These are phyloP conservation scores for Sphenodon punctatus DNA, from an alignment of 2,797 vertebrate species.

Conservation along the genomic window DNA sequence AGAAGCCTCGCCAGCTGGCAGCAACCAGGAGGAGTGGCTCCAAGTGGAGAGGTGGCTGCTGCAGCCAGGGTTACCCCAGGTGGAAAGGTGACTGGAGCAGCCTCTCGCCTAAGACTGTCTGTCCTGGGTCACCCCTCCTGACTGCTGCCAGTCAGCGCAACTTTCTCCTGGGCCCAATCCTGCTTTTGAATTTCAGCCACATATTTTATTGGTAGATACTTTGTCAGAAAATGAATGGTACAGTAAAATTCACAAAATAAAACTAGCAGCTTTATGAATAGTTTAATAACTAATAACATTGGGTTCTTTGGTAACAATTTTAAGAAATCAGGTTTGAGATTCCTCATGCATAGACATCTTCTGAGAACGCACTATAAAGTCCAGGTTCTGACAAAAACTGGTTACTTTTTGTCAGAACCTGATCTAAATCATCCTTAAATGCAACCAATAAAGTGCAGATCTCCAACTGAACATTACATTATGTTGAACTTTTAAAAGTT, in stretches of 20 bases:
- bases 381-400: neutral
- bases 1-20: too few species aligned
- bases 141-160: too few species aligned
- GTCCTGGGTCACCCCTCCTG: too few species aligned
- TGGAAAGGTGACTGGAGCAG: too few species aligned
- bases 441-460: neutral
- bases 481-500: neutral
- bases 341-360: neutral
- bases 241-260: neutral
- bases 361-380: neutral
- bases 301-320: neutral
- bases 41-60: too few species aligned
- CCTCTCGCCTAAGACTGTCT: too few species aligned
- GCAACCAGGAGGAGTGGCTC: too few species aligned
- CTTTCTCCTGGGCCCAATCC: too few species aligned
- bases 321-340: neutral
- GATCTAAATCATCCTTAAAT: neutral
- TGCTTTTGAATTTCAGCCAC: too few species aligned
- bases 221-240: too few species aligned
- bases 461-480: neutral
- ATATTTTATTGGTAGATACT: too few species aligned
- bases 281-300: neutral
- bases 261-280: neutral
- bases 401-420: slow-evolving; percentile 4
- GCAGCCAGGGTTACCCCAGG: too few species aligned